These are phyloP conservation scores for Melieria picta DNA, from an alignment of 2,888 invertebrate species.

Conservation along the genomic window DNA sequence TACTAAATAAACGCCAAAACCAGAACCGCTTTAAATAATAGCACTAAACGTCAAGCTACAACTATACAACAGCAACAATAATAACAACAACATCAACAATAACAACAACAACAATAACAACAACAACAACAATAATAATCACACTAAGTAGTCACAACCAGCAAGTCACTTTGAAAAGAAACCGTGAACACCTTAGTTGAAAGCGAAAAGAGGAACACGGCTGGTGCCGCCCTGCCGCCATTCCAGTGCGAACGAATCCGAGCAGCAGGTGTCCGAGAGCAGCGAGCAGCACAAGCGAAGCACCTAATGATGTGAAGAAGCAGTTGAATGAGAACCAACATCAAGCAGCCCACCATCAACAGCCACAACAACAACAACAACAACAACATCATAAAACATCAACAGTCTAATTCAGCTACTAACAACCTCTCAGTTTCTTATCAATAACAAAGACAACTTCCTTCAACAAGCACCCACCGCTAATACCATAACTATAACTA, in stretches of 20 bases:
- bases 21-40: conserved; percentile 19
- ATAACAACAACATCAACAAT: conserved; percentile 33
- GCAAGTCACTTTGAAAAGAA: too few species aligned
- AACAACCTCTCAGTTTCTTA: background rate
- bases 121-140: conserved; percentile 1
- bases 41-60: conserved; percentile 30
- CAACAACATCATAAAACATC: conserved; percentile 18
- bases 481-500: background rate
- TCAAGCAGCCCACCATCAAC: conserved; percentile 14
- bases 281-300: too few species aligned
- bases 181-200: too few species aligned
- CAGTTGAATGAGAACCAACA: background rate
- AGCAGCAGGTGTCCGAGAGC: too few species aligned
- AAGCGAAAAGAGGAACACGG: too few species aligned
- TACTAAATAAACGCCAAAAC: too few species aligned
- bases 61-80: conserved; percentile 35
- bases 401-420: conserved; percentile 6
- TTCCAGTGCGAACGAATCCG: too few species aligned
- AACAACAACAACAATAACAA: conserved; percentile 9
- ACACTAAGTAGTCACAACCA: background rate
- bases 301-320: too few species aligned
- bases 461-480: too few species aligned
- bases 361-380: background rate
- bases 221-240: too few species aligned
- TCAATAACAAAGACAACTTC: background rate